Conservation (phyloP, 2,113 vertebrate genomes). For the Oceanodroma tethys region DNA sequence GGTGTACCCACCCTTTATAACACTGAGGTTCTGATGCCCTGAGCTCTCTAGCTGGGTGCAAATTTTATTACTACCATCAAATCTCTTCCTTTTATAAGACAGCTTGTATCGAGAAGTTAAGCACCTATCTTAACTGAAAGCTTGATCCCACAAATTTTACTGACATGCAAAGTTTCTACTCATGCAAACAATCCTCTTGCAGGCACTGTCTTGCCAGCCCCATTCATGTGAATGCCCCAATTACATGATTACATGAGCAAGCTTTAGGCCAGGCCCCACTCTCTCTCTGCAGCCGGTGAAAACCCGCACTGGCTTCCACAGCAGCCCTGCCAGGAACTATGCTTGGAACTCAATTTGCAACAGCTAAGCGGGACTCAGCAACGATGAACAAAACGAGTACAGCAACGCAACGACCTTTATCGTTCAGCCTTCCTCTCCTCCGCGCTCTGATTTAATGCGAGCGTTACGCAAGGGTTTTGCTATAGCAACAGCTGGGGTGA, state of each 20-base stretch:
- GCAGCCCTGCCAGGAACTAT: not conserved
- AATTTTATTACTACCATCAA: not conserved
- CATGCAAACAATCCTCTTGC: not conserved
- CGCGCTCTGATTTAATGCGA: not conserved
- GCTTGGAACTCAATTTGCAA: not conserved
- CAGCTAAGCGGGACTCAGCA: not conserved
- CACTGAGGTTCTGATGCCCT: not conserved
- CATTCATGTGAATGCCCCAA: not conserved
- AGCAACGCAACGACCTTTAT: not conserved
- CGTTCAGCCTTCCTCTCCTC: not conserved
- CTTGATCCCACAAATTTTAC: not conserved
- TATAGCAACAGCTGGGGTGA: slow-evolving; percentile 73
- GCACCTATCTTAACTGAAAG: not conserved
- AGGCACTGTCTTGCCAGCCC: not conserved
- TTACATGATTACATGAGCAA: not conserved
- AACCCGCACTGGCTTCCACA: not conserved
- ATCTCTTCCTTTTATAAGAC: not conserved
- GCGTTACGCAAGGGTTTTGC: slow-evolving; percentile 39
- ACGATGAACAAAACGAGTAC: not conserved
- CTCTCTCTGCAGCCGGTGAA: not conserved
- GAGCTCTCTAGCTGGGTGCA: not conserved
- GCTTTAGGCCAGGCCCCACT: not conserved
- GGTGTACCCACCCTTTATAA: not conserved
- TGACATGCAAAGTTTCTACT: not conserved
- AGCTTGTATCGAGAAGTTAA: not conserved